Conservation (phyloP, 2,113 vertebrate species). For the Hymenochirus boettgeri region DNA sequence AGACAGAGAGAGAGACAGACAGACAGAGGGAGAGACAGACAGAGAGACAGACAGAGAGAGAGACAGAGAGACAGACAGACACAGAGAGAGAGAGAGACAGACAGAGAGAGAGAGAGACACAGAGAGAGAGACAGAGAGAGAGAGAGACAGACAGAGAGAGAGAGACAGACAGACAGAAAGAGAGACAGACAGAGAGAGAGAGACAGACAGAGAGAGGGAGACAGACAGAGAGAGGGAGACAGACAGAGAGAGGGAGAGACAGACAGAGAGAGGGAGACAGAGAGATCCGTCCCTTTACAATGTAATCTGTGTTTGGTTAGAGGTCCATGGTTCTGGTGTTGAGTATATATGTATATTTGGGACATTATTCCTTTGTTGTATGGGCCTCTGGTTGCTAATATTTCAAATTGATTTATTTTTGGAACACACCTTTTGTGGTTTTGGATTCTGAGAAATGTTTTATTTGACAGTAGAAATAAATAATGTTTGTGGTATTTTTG, state of each 20-base stretch:
- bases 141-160: not conserved
- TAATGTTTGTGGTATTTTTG: too few relatives aligned
- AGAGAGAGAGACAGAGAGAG: not conserved
- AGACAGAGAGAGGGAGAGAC: not conserved
- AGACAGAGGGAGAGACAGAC: too few relatives aligned
- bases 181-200: not conserved
- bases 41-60: not conserved
- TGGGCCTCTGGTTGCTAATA: too few relatives aligned
- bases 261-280: not conserved
- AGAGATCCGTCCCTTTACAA: not conserved
- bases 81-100: not conserved
- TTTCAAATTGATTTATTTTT: too few relatives aligned
- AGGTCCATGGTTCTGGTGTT: too few relatives aligned
- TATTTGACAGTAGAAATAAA: too few relatives aligned
- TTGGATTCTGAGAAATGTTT: too few relatives aligned
- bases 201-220: not conserved
- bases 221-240: too few relatives aligned
- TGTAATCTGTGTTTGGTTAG: not conserved
- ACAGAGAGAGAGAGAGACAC: not conserved
- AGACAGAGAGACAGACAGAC: not conserved
- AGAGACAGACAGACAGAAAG: too few relatives aligned
- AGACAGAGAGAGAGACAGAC: constrained; percentile 17
- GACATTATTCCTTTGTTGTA: too few relatives aligned
- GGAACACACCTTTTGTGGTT: too few relatives aligned
- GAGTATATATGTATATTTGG: too few relatives aligned